Conservation (phyloP, 2,113 vertebrate genomes). For the Uria aalge region DNA sequence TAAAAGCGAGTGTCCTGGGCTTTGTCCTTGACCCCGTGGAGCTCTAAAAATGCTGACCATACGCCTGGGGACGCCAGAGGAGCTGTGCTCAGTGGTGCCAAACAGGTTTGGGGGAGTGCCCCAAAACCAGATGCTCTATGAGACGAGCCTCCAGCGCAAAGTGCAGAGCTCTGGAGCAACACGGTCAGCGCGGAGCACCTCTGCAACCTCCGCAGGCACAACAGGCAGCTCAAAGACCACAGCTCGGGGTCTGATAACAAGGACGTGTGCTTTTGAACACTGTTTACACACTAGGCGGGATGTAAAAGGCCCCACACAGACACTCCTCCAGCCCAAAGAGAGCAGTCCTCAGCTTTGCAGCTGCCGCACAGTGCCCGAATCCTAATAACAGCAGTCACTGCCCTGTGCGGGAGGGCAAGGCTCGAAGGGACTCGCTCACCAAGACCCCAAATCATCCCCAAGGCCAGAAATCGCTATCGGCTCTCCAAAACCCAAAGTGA, state of each 20-base stretch:
- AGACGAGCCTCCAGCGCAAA: accelerated
- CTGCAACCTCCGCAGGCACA: neutral
- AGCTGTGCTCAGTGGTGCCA: neutral
- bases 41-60: neutral
- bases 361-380: neutral
- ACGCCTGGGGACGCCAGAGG: neutral
- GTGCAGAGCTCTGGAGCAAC: neutral
- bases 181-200: neutral
- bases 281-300: neutral
- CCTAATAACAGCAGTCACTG: neutral
- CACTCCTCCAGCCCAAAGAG: accelerated
- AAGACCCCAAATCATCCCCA: neutral
- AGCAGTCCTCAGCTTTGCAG: neutral
- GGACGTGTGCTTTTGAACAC: neutral
- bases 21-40: accelerated
- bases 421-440: neutral
- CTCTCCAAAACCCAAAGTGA: neutral
- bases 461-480: neutral
- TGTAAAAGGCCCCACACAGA: neutral
- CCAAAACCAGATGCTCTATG: accelerated
- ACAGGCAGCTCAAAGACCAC: neutral
- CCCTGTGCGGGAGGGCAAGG: neutral
- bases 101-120: neutral
- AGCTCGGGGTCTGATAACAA: neutral
- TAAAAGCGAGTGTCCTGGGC: neutral